phyloP scores from a whole-genome alignment of 2,113 vertebrate species.

The Barbus barbus region DNA sequence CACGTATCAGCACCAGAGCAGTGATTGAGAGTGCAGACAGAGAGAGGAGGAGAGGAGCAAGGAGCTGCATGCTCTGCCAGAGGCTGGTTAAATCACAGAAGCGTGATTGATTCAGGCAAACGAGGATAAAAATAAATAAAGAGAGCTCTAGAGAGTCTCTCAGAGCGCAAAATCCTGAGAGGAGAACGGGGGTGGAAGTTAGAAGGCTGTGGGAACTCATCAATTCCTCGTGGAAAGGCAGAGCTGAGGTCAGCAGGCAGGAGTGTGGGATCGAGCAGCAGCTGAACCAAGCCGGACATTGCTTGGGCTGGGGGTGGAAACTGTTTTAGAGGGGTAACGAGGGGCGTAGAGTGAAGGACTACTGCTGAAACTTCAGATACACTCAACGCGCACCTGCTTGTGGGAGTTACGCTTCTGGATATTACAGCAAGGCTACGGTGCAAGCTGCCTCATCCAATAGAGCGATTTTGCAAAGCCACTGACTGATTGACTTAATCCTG shows the following conservation, averaged over 20 bases:
- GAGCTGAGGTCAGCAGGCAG: slow-evolving; percentile 69
- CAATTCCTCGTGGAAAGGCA: slow-evolving; percentile 7
- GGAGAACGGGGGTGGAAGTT: slow-evolving; percentile 20
- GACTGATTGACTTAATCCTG: background rate
- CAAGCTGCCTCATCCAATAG: slow-evolving; percentile 11
- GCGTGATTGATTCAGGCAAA: slow-evolving; percentile 63
- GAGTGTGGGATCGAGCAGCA: slow-evolving; percentile 21
- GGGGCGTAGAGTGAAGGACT: background rate
- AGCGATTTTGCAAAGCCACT: background rate
- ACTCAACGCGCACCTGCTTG: slow-evolving; percentile 1
- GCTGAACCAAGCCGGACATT: slow-evolving; percentile 8
- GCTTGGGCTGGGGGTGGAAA: background rate
- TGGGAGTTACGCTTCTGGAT: slow-evolving; percentile 2
- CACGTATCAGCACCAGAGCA: slow-evolving; percentile 71
- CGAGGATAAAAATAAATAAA: slow-evolving; percentile 49
- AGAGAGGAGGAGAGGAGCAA: slow-evolving; percentile 54
- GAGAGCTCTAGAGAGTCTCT: slow-evolving; percentile 40
- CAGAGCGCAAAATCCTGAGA: slow-evolving; percentile 50
- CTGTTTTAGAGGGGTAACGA: background rate
- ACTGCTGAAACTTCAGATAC: slow-evolving; percentile 24
- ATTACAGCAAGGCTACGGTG: background rate
- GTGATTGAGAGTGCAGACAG: slow-evolving; percentile 65
- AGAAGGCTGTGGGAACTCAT: slow-evolving; percentile 54
- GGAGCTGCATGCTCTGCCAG: slow-evolving; percentile 12
- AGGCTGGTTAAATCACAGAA: slow-evolving; percentile 37